Base-by-base conservation (phyloP, 2,888 invertebrate genomes). In the Melinaea marsaeus region DNA sequence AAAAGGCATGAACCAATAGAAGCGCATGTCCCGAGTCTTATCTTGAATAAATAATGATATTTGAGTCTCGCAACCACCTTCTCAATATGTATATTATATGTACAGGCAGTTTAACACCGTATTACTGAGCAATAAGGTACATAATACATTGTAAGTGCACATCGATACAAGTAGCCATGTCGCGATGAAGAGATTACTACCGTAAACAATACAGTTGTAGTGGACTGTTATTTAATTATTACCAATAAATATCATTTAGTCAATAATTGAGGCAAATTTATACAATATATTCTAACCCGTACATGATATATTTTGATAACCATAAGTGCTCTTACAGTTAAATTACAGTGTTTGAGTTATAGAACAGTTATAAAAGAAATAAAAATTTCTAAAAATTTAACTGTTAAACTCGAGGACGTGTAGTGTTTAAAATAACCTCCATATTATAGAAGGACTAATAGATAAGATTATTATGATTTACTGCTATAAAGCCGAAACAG, bases 21-120 rank as follows among this genome's bases (percentile, higher is more conserved):
- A 64, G 70, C 67, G 69, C 67, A 68, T 68, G 70, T 70, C 65
- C 63, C 59, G 62, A 67, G 62, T 62, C 68, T 70, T 69, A 70
- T 68, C 68, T 66, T 68, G 70, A 70, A 70, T 70, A 70, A 70
- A 70, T 70, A 68, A 68, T 68, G 68, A 66, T 67, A 67, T 67
- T 67, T 67, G 67, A 67, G 65, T 65, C 62, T 65, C 63, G 63
- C 62, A 67, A 63, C 60, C 60, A 56, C 63, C 65, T 62, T 57
- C 35, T 37, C 48, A 58, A 62, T 46, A 58, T 57, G 55, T 57
- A 51, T 13, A 62, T 48, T 34, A 13, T 37, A 34, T 7, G n/a
- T 42, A 32, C 55, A 54, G 42, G 34, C 55, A 45, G 46, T n/a
- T 60, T 42, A 55, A 42, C 48, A 59, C 62, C 58, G 57, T 61